Evolutionary conservation across 1,140 invertebrate species (phyloP).

Genomic region (Pseudomyrmex sp.): DNA sequence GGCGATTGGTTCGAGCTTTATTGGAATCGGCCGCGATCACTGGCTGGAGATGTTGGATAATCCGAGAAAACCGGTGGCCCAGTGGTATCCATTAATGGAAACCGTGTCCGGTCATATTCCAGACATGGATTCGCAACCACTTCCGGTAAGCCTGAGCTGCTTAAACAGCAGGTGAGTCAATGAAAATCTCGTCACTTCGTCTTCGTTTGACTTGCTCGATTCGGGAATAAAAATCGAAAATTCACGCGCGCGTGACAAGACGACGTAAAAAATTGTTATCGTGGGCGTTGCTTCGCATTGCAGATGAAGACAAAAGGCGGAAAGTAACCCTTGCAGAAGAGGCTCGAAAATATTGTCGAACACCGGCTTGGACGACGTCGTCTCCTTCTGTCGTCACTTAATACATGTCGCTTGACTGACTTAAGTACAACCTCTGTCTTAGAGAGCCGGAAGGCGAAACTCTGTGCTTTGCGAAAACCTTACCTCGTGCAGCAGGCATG

Average conservation of each 20-base stretch:
- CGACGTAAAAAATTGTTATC: background rate
- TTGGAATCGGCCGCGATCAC: conserved; percentile 93
- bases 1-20: conserved; percentile 91
- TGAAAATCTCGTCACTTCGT: background rate
- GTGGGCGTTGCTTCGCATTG: background rate
- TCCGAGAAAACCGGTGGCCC: conserved; percentile 93
- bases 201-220: too few species aligned
- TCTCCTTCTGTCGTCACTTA: conserved; percentile 74
- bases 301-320: conserved; percentile 70
- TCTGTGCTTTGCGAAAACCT: conserved; percentile 68
- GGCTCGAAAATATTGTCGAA: conserved; percentile 63
- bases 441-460: conserved; percentile 56
- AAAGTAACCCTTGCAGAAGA: conserved; percentile 25
- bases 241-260: background rate
- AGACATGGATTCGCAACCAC: conserved; percentile 84
- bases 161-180: conserved; percentile 87
- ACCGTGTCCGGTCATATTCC: conserved; percentile 87
- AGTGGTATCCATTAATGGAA: conserved; percentile 93
- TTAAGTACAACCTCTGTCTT: conserved; percentile 73
- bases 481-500: conserved; percentile 68
- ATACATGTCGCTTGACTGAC: conserved; percentile 76
- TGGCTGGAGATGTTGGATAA: conserved; percentile 96
- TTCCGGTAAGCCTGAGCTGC: conserved; percentile 88
- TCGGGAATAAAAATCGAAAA: background rate
- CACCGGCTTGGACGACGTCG: conserved; percentile 68